Evolutionary conservation across 1,140 invertebrate species (phyloP).

Genomic region (Bombus sylvicola): DNA sequence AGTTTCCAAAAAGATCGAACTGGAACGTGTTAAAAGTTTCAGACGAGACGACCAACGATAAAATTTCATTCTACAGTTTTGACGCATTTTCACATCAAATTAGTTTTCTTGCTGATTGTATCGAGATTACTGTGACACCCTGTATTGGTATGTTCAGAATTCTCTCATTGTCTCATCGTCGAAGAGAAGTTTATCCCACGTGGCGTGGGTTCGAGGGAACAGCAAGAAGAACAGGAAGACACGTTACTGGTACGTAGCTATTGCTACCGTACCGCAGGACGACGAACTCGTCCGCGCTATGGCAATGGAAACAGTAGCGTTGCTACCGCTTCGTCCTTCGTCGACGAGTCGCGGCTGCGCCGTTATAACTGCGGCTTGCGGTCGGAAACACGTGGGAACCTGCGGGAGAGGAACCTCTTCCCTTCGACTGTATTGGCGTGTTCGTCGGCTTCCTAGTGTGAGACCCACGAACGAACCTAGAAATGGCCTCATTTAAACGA

Average conservation of each 20-base stretch:
- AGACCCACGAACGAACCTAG: not conserved
- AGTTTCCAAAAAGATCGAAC: no score
- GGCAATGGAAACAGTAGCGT: conserved; percentile 35
- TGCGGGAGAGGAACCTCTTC: conserved; percentile 64
- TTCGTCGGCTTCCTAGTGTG: conserved; percentile 37
- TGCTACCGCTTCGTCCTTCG: conserved; percentile 55
- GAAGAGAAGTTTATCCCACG: conserved; percentile 36
- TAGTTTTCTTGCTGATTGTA: no score
- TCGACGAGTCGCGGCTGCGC: conserved; percentile 72
- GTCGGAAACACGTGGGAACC: conserved; percentile 78
- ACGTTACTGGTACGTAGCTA: conserved; percentile 33
- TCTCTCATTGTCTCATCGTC: conserved; percentile 24
- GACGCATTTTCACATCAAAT: not conserved
- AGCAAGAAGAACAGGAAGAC: conserved; percentile 22
- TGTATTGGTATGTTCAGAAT: conserved; percentile 11
- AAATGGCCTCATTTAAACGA: not conserved
- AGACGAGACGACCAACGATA: no score
- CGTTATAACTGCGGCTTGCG: conserved; percentile 73
- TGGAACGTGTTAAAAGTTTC: no score
- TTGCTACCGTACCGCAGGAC: conserved; percentile 47
- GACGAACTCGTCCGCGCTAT: conserved; percentile 54
- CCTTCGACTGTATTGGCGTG: conserved; percentile 48
- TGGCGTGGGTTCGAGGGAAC: conserved; percentile 47
- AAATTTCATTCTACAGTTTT: not conserved
- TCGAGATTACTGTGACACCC: not conserved